Evolutionary conservation across 2,888 invertebrate genomes (phyloP).

Genomic region (Galeopsomyia nigrocyanea): DNA sequence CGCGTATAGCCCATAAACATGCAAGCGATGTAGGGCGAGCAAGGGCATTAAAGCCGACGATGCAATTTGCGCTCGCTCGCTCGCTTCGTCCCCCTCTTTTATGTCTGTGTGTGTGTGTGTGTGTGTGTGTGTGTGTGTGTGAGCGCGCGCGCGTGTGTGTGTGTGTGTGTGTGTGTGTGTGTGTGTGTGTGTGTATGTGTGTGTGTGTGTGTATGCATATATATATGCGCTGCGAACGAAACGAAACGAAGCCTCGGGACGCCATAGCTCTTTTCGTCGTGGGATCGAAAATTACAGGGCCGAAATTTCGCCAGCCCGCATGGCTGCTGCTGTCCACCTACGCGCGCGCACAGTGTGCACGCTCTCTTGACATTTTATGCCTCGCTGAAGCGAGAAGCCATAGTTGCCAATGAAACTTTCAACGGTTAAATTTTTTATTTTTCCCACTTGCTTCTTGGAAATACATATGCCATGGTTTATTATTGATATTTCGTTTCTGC

Average conservation of each 20-base stretch:
- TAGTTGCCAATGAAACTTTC: too few species aligned
- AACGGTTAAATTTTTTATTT: too few species aligned
- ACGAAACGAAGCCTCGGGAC: constrained; percentile 23
- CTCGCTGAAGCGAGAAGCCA: too few species aligned
- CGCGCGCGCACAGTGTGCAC: neutral
- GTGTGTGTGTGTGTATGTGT: constrained; percentile 7
- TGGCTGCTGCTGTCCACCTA: neutral
- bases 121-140: neutral
- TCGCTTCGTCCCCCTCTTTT: constrained; percentile 11
- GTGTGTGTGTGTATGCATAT: neutral
- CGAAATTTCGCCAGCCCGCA: constrained; percentile 1
- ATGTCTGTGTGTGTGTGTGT: too few species aligned
- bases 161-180: too few species aligned
- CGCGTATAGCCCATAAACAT: neutral
- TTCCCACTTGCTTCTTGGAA: too few species aligned
- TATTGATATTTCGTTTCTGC: too few species aligned
- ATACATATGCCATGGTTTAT: too few species aligned
- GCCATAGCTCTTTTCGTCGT: constrained; percentile 45
- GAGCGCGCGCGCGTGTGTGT: neutral
- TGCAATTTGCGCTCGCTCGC: constrained; percentile 34
- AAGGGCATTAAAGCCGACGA: constrained; percentile 36
- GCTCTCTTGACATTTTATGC: constrained; percentile 4
- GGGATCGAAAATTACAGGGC: constrained; percentile 53
- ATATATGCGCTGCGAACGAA: too few species aligned
- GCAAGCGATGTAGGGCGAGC: constrained; percentile 33